Base-by-base conservation (phyloP, 2,888 invertebrate species). In the Agriotes lineatus region DNA sequence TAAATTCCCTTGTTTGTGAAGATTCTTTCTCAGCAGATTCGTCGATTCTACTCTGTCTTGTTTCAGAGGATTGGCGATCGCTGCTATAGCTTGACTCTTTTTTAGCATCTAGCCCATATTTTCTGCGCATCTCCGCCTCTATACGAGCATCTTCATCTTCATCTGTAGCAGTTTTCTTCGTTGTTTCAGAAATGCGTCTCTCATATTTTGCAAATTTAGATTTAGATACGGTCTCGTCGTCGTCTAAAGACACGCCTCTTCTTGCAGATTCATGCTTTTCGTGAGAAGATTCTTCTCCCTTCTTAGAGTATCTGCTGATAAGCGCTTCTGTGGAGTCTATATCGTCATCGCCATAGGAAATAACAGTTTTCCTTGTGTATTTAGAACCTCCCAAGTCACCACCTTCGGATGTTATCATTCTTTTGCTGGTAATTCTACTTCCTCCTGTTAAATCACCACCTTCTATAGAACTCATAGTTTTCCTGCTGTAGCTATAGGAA, bases 401-500 rank as follows among this genome's bases (percentile, higher is more conserved):
- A 5, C 67, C 64, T 9, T 65, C 33, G 7, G 64, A 56, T n/a
- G 61, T 42, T 33, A 62, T 63, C 1, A 33, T 37, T 33, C 37
- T 66, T 57, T 57, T 72, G 19, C 58, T 69, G 35, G 63, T 44
- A 9, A 59, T 64, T 19, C 42, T 65, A 22, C 66, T 63, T 58
- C 64, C 60, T 57, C 45, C 58, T 10, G 57, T 45, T 10, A 66
- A 44, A 60, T 58, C 63, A 58, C 72, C 67, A 58, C 65, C 63
- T 69, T 75, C 69, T 60, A 65, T 1, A 54, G 70, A 30, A 42
- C 45, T 65, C 35, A 69, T 72, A 1, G 76, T 75, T 63, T 78
- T 75, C 70, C 74, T 78, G 2, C 74, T 74, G 37, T 78, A 81
- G 52, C 70, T 69, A 50, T 78, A 80, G 25, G 75, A 75, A 56